Percentiles rank a stretch among this genome's conserved stretches.
phyloP scores from a whole-genome alignment of 2,797 vertebrate genomes.

The Distichodus sexfasciatus region DNA sequence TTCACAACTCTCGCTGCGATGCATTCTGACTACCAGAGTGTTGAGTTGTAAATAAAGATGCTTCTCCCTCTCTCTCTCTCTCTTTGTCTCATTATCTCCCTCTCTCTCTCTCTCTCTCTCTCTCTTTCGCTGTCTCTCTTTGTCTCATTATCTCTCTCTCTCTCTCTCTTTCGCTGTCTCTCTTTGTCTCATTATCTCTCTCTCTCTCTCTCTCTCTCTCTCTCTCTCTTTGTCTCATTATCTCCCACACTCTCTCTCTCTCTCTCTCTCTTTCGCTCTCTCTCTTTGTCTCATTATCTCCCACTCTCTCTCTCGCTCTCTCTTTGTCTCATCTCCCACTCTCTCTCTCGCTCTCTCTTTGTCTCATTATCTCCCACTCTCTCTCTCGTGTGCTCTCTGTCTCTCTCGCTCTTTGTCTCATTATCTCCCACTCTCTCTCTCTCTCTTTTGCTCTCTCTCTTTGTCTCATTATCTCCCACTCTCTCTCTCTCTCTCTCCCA shows the following conservation, averaged over 20 bases:
- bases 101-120: neutral
- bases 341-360: neutral
- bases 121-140: neutral
- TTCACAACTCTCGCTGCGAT: too few species aligned
- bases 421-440: neutral
- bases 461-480: neutral
- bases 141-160: neutral
- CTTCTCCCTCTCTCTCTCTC: too few species aligned
- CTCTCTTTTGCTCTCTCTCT: neutral
- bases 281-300: neutral
- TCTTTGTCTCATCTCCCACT: neutral
- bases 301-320: too few species aligned
- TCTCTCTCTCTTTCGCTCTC: neutral
- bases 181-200: neutral
- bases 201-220: neutral
- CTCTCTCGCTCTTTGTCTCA: neutral
- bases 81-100: neutral
- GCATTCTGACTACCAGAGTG: too few species aligned
- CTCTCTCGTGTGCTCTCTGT: neutral
- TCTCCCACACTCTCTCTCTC: neutral
- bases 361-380: neutral
- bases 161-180: neutral
- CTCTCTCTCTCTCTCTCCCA: too few species aligned
- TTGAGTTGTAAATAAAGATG: too few species aligned
- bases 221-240: neutral